phyloP scores from a whole-genome alignment of 2,797 vertebrate genomes.

The Pempheris klunzingeri region DNA sequence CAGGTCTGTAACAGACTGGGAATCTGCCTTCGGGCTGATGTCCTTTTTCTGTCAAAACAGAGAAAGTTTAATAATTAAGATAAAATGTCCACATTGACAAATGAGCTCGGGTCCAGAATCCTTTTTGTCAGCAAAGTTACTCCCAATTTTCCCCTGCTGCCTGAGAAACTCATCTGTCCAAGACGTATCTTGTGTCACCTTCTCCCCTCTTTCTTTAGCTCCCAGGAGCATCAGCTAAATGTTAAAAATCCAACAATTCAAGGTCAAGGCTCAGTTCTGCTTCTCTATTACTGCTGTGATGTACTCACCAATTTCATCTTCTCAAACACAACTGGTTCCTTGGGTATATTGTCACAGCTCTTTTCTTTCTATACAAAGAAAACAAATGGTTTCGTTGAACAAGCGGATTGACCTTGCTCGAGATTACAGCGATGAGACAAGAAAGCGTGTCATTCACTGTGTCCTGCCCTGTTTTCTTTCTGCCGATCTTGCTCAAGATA shows the following conservation, averaged over 20 bases:
- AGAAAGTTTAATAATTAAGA: constrained; percentile 47
- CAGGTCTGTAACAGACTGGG: constrained; percentile 92
- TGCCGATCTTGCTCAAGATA: background rate
- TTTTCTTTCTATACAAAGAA: constrained; percentile 91
- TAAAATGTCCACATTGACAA: background rate
- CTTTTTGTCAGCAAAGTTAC: constrained; percentile 3
- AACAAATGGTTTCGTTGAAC: constrained; percentile 26
- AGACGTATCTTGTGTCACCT: background rate
- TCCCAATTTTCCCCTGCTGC: background rate
- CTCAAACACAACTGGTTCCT: constrained; percentile 95
- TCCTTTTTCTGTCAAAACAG: constrained; percentile 91
- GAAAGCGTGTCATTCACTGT: background rate
- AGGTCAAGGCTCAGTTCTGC: background rate
- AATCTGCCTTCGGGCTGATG: constrained; percentile 88
- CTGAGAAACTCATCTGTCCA: background rate
- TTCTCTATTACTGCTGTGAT: background rate
- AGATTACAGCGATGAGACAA: background rate
- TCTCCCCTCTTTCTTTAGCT: background rate
- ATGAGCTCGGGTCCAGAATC: constrained; percentile 22
- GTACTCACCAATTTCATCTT: constrained; percentile 96
- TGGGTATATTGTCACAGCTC: constrained; percentile 88
- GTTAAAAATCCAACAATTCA: background rate
- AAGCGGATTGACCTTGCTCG: background rate
- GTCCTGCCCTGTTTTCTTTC: background rate
- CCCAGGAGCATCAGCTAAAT: background rate